Evolutionary conservation across 2,797 vertebrate genomes (phyloP), one percentile per base, ranked within the genome.

Genomic region (Propithecus perrieri): DNA sequence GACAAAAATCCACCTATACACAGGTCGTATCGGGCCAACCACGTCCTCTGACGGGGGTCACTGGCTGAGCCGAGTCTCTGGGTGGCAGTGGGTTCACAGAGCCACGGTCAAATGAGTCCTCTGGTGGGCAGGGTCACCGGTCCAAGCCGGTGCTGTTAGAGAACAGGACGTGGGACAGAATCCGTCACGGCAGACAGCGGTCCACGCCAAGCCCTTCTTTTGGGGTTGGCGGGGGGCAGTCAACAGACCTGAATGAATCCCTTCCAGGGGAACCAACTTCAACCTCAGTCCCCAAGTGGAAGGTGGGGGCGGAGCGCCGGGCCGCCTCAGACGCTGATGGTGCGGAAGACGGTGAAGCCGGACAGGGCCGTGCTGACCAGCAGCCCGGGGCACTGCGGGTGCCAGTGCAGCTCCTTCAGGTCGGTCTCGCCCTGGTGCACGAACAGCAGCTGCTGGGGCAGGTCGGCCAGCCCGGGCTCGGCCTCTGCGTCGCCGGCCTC

Each of bases 381-480:
- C 18, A 99, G 97, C 1, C 99, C 99, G 0, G 99, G 98, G n/a
- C 99, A 98, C 98, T 99, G 99, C 0, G 99, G 99, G 94, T 99
- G 99, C 99, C 99, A 99, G 98, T 99, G 99, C 87, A 99, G 97
- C 98, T 99, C 99, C 98, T 99, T 99, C 93, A 99, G 98, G 97
- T 99, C 99, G 0, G 98, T 98, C 98, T 99, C 99, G 0, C 99
- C 99, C 98, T 99, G 99, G 98, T 99, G 99, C 92, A 99, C 98
- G 79, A 99, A 99, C 1, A 99, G 98, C 22, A 99, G 98, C 97
- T 99, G 99, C 4, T 99, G 99, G 0, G 99, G 99, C 9, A 99
- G 98, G 30, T 84, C 95, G 0, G 95, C 97, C 93, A 99, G 98
- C 41, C 98, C 98, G 0, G 98, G 96, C 20, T 98, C 98, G 0